These are phyloP conservation scores for Orcinus orca DNA, from an alignment of 2,113 vertebrate species.

Conservation along the genomic window DNA sequence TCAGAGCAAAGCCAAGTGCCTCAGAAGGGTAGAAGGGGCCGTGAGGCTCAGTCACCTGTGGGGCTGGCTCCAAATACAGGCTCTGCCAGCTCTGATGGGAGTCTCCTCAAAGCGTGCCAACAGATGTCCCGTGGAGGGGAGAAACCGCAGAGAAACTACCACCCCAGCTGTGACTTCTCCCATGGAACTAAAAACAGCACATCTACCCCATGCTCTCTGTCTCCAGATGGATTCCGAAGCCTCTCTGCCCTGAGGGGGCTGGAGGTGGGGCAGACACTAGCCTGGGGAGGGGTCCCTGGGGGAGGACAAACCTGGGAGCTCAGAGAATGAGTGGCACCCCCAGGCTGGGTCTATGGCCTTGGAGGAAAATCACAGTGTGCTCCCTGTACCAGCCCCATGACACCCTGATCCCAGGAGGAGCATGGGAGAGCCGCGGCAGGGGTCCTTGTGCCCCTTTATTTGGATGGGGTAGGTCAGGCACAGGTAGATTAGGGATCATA, in stretches of 20 bases:
- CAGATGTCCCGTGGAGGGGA: neutral
- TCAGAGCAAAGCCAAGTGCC: slow-evolving; percentile 24
- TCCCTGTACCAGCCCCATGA: neutral
- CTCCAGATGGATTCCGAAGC: slow-evolving; percentile 33
- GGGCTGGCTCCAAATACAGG: neutral
- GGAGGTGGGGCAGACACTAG: neutral
- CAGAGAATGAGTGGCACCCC: neutral
- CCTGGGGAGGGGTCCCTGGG: neutral
- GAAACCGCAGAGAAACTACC: slow-evolving; percentile 30
- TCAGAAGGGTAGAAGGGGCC: neutral
- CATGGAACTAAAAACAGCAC: slow-evolving; percentile 55
- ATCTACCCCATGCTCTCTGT: neutral
- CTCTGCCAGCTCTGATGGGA: neutral
- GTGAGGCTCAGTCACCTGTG: neutral
- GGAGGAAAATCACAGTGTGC: neutral
- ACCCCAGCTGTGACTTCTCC: slow-evolving; percentile 57
- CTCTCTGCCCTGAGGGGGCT: neutral
- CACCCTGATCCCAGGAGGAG: neutral
- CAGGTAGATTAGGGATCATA: neutral
- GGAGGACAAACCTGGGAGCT: neutral
- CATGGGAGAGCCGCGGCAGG: too few species aligned
- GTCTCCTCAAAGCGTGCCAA: neutral
- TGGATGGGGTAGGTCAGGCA: neutral
- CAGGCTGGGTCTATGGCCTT: neutral
- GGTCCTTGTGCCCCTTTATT: neutral